Percentiles rank a stretch among this genome's conserved stretches.
Conservation (phyloP, 1,140 invertebrate species). For the Sogatella furcifera region DNA sequence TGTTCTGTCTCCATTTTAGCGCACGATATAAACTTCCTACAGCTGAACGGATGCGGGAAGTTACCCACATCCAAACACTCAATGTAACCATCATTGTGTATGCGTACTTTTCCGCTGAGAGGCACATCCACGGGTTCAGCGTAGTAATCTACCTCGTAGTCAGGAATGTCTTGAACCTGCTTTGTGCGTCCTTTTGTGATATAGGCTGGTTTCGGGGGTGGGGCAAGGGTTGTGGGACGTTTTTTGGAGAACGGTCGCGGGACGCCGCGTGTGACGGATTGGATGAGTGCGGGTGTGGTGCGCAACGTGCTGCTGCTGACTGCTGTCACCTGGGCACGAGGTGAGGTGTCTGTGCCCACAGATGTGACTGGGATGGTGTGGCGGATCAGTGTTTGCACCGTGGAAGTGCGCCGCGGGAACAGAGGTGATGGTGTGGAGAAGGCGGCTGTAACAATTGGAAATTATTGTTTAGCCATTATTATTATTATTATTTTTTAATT, state of each 20-base stretch:
- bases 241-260: conserved; percentile 21
- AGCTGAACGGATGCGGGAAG: conserved; percentile 77
- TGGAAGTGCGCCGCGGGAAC: conserved; percentile 23
- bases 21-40: conserved; percentile 81
- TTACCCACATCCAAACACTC: conserved; percentile 77
- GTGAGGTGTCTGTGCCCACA: not conserved
- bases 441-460: not conserved
- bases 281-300: conserved; percentile 28
- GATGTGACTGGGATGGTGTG: conserved; percentile 12
- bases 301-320: not conserved
- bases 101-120: conserved; percentile 43
- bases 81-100: conserved; percentile 48
- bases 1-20: conserved; percentile 64
- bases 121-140: conserved; percentile 32
- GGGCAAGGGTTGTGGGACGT: not conserved
- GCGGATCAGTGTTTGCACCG: conserved; percentile 27
- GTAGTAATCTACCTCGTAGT: conserved; percentile 30
- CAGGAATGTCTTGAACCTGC: conserved; percentile 34
- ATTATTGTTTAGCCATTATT: too few relatives aligned
- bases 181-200: not conserved
- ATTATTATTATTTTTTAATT: too few relatives aligned
- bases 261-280: not conserved
- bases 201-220: conserved; percentile 1
- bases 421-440: not conserved
- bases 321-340: not conserved